Evolutionary conservation across 1,140 invertebrate species (phyloP).

Genomic region (Drosophila aff.): DNA sequence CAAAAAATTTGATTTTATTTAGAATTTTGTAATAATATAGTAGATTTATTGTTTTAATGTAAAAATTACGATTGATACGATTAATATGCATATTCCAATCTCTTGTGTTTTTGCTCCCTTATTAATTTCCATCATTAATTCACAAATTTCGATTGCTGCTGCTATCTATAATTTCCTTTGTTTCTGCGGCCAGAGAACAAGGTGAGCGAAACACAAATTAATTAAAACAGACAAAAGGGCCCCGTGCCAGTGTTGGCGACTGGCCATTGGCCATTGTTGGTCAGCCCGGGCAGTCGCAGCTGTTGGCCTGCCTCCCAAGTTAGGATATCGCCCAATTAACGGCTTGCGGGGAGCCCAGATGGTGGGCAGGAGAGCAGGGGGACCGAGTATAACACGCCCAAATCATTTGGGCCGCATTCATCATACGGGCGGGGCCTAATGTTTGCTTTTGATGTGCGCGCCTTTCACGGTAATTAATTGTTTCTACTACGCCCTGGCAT

Average conservation of each 20-base stretch:
- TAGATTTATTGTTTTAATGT: neutral
- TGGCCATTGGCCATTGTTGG: slow-evolving; percentile 42
- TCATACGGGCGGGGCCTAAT: slow-evolving; percentile 69
- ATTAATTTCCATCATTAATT: slow-evolving; percentile 49
- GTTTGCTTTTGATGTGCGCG: slow-evolving; percentile 78
- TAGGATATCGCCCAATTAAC: slow-evolving; percentile 69
- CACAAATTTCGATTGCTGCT: slow-evolving; percentile 36
- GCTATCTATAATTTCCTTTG: slow-evolving; percentile 23
- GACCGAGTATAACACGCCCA: slow-evolving; percentile 24
- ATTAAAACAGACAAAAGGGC: slow-evolving; percentile 72
- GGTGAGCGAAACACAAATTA: slow-evolving; percentile 79
- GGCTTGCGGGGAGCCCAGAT: slow-evolving; percentile 12
- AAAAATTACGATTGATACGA: neutral
- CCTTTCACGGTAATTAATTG: slow-evolving; percentile 78
- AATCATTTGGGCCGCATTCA: slow-evolving; percentile 80
- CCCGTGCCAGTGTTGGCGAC: slow-evolving; percentile 14
- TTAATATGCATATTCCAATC: slow-evolving; percentile 1
- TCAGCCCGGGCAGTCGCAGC: slow-evolving; percentile 39
- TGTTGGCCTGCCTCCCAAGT: slow-evolving; percentile 44
- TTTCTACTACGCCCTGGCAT: slow-evolving; percentile 61
- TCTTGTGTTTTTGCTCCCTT: neutral
- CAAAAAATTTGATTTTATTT: too few relatives aligned
- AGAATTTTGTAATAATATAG: too few relatives aligned
- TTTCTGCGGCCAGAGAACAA: slow-evolving; percentile 43
- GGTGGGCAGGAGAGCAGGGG: slow-evolving; percentile 1